Evolutionary conservation across 2,888 invertebrate genomes (phyloP), one percentile per base, ranked within the genome.

Genomic region (Limnephilus lunatus): DNA sequence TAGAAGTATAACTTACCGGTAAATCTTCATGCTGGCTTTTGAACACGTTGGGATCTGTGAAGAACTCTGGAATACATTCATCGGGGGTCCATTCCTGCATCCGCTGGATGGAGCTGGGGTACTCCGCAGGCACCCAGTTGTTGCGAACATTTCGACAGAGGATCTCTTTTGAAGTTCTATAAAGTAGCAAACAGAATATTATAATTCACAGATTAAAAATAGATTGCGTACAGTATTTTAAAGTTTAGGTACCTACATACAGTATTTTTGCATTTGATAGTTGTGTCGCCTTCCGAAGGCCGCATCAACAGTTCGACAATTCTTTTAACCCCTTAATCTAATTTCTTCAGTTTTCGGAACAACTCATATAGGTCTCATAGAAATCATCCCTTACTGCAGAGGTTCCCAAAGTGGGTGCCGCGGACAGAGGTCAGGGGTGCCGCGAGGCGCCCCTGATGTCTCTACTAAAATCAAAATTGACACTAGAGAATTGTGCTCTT

Each of bases 11-110:
- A 35, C 44, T 91, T 81, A 91, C 96, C 35, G 98, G 98, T 94
- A 99, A 96, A 96, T 99, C 99, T 94, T 98, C 98, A 94, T 99
- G 99, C 94, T 99, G 98, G 90, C 99, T 99, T 96, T 98, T 98
- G 95, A 99, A 99, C 90, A 99, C 98, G 93, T 97, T 97, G 0
- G 99, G 98, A 95, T 99, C 99, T 0, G 98, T 98, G 95, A 98
- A 99, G 96, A 99, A 99, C 95, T 99, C 99, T 0, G 99, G 99
- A 95, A 99, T 99, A 94, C 99, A 99, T 95, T 99, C 99, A 95
- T 99, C 99, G 0, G 99, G 99, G 0, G 99, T 99, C 99, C 99
- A 99, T 94, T 98, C 98, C 94, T 99, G 99, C 95, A 99, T 96
- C 81, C 99, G 97, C 94, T 98, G 98, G 94, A 99, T 98, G 2